phyloP scores from a whole-genome alignment of 1,140 invertebrate genomes.

The Ceratitis capitata region DNA sequence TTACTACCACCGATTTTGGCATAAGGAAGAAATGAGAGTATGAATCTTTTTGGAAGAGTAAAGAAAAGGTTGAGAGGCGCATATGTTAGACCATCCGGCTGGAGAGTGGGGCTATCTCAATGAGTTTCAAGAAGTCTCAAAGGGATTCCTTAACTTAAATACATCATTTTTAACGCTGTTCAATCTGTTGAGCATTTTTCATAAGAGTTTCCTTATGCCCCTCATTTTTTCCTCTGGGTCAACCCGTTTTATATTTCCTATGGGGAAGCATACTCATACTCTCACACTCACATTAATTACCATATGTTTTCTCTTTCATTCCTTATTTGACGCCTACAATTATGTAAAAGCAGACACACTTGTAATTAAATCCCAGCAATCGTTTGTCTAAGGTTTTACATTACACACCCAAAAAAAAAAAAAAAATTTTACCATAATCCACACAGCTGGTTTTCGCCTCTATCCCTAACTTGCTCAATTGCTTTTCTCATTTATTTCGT shows the following conservation, averaged over 20 bases:
- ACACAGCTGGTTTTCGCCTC: neutral
- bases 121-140: too few species aligned
- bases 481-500: neutral
- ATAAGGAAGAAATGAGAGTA: too few species aligned
- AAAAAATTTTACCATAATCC: too few species aligned
- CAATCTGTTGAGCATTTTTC: too few species aligned
- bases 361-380: constrained; percentile 22
- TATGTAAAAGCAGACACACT: constrained; percentile 21
- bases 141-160: too few species aligned
- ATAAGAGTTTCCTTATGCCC: neutral
- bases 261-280: neutral
- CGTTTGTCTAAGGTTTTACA: constrained; percentile 12
- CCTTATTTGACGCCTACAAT: neutral
- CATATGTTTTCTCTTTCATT: neutral
- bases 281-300: neutral
- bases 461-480: neutral
- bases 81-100: too few species aligned
- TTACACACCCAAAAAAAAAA: constrained; percentile 12
- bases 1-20: too few species aligned
- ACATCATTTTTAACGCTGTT: too few species aligned
- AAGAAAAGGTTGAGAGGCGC: too few species aligned
- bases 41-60: too few species aligned
- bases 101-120: too few species aligned
- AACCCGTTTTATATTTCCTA: neutral
- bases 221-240: neutral